phyloP scores from a whole-genome alignment of 2,888 invertebrate genomes.

The Amiota minor region DNA sequence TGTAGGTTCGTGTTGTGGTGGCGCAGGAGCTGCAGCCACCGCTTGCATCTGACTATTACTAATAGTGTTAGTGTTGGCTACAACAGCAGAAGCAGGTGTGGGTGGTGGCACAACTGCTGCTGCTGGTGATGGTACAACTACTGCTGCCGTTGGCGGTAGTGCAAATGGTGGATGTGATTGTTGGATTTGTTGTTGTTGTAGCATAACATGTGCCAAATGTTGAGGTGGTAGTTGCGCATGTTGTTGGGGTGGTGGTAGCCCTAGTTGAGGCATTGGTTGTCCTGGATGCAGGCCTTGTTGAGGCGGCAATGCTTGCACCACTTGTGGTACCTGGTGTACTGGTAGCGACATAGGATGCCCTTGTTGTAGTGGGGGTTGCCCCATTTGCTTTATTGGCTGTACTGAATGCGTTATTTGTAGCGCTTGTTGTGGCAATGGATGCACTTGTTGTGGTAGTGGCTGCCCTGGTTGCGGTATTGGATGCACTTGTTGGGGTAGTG shows the following conservation, averaged over 20 bases:
- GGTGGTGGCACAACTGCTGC: background rate
- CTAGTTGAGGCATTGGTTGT: constrained; percentile 38
- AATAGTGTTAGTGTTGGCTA: constrained; percentile 20
- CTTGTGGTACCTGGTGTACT: constrained; percentile 40
- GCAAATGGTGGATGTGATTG: constrained; percentile 54
- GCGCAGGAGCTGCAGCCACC: constrained; percentile 64
- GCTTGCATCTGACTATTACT: constrained; percentile 60
- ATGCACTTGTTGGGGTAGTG: background rate
- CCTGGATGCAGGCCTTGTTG: constrained; percentile 51
- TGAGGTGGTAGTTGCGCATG: constrained; percentile 40
- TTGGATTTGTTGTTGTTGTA: constrained; percentile 53
- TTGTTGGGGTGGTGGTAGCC: constrained; percentile 44
- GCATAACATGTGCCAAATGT: constrained; percentile 54
- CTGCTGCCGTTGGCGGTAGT: constrained; percentile 41
- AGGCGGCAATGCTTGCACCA: constrained; percentile 33
- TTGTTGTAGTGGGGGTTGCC: background rate
- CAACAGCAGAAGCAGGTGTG: constrained; percentile 26
- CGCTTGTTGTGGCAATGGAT: constrained; percentile 1
- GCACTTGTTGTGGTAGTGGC: constrained; percentile 31
- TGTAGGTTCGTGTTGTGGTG: constrained; percentile 69
- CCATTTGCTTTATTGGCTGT: background rate
- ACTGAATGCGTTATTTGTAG: too few relatives aligned
- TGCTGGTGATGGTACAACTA: constrained; percentile 6
- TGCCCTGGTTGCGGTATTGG: background rate
- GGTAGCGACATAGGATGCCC: constrained; percentile 28